phyloP scores from a whole-genome alignment of 2,797 vertebrate genomes.

The Lycodopsis pacificus region DNA sequence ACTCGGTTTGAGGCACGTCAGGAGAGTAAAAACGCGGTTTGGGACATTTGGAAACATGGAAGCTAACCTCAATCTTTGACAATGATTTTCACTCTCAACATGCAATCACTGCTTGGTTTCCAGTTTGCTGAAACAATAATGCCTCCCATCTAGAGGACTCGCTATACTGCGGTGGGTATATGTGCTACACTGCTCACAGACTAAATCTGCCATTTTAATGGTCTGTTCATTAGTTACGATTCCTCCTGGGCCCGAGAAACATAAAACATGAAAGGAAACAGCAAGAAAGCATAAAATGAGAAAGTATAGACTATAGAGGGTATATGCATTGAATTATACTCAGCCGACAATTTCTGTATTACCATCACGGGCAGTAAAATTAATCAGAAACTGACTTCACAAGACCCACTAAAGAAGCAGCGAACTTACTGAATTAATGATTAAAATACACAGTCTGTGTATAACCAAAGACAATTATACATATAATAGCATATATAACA shows the following conservation, averaged over 20 bases:
- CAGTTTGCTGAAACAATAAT: not conserved
- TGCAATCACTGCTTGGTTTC: not conserved
- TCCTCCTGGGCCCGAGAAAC: not conserved
- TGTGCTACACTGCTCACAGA: not conserved
- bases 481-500: not conserved
- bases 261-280: conserved; percentile 11
- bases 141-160: not conserved
- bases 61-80: not conserved
- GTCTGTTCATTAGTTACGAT: conserved; percentile 11
- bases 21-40: not conserved
- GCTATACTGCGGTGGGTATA: not conserved
- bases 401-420: not conserved
- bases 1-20: not conserved
- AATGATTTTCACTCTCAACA: not conserved
- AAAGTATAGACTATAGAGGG: not conserved
- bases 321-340: not conserved
- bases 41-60: conserved; percentile 2
- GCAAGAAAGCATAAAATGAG: conserved; percentile 6
- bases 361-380: not conserved
- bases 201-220: conserved; percentile 8
- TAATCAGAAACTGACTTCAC: not conserved
- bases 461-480: not conserved
- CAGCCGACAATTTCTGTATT: not conserved
- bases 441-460: not conserved
- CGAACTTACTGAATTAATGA: not conserved